Evolutionary conservation across 2,113 vertebrate species (phyloP), one percentile per base, ranked within the genome.

Genomic region (Podilymbus podiceps): DNA sequence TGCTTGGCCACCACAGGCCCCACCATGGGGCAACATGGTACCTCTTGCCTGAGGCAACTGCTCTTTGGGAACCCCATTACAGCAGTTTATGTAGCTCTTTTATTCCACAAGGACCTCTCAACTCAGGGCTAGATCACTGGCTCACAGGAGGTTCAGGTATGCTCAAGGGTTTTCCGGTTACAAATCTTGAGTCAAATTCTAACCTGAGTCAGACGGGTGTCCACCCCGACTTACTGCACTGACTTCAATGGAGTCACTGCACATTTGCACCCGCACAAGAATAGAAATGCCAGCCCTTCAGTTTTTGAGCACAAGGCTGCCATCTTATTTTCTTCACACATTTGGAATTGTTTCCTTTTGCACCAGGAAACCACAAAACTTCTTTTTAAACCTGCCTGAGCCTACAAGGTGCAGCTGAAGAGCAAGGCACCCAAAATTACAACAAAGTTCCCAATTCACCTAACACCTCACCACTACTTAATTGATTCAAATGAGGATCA

Each of bases 211-310:
- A 86, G 42, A 33, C 0, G 0, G 21, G 53, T 15, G 23, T 77
- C 38, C 55, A 53, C 60, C 68, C 44, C 2, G 2, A 40, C 9
- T 38, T 38, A 52, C 38, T 3, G 2, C 1, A 4, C 27, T 0
- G 0, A 68, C 33, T 94, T 63, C 1, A 52, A 15, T 1, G 0
- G 14, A 74, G 12, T 35, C 56, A 60, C 49, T 50, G 31, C 35
- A 87, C 66, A 13, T 16, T 50, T 55, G 77, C 0, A 40, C 8
- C 8, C 5, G 1, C 22, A 33, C 0, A 1, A 50, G 24, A 68
- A 52, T 19, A 11, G 35, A 85, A 11, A 88, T 9, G 31, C 3
- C 16, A 63, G 42, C 9, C 31, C 14, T 83, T 66, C 20, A 6
- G 8, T 30, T 80, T 31, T 56, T 3, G 93, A 94, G 17, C 27